phyloP scores from a whole-genome alignment of 1,140 invertebrate genomes.

The Nilaparvata lugens region DNA sequence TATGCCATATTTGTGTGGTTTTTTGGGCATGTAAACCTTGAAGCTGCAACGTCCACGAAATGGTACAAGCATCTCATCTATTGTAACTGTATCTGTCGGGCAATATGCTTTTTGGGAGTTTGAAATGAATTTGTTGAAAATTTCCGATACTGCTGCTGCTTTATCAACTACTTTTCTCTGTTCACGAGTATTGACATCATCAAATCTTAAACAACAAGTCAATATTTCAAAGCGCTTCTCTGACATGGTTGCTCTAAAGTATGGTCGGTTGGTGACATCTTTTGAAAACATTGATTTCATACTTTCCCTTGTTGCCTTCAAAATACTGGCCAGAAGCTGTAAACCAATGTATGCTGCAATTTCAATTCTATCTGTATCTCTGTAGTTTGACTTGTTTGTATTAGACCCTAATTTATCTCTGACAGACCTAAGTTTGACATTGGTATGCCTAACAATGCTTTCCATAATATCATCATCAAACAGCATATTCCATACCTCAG shows the following conservation, averaged over 20 bases:
- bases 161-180: background rate
- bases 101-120: background rate
- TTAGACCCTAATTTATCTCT: background rate
- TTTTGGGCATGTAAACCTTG: constrained; percentile 34
- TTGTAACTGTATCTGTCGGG: background rate
- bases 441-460: background rate
- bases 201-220: too few species aligned
- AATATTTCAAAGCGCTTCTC: too few species aligned
- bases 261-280: background rate
- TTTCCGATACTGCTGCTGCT: constrained; percentile 20
- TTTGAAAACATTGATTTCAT: background rate
- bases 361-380: background rate
- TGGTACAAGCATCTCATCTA: too few species aligned
- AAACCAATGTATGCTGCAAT: background rate
- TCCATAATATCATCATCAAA: background rate
- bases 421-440: background rate
- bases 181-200: background rate
- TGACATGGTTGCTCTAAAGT: too few species aligned
- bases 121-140: constrained; percentile 11
- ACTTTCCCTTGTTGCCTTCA: background rate
- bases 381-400: background rate
- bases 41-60: constrained; percentile 34
- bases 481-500: background rate
- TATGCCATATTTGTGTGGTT: too few species aligned
- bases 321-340: background rate